These are phyloP conservation scores for Zaprionus davidi DNA, from an alignment of 1,140 invertebrate species.

Conservation along the genomic window DNA sequence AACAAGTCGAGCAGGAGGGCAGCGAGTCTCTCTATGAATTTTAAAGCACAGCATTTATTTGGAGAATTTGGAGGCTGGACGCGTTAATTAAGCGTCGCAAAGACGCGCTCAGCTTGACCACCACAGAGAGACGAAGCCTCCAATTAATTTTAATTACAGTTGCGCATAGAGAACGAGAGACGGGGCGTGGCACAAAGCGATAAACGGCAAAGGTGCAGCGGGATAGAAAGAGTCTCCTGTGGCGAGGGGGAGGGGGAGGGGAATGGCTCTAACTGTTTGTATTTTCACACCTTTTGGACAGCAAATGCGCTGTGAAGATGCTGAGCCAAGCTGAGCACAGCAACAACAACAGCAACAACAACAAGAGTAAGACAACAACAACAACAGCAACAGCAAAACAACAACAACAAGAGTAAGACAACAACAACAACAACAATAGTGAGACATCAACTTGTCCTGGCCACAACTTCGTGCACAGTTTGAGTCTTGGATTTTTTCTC, in stretches of 20 bases:
- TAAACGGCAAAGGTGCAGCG: slow-evolving; percentile 58
- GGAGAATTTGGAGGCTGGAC: slow-evolving; percentile 25
- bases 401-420: background rate
- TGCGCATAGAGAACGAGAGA: slow-evolving; percentile 38
- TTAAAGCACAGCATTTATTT: slow-evolving; percentile 67
- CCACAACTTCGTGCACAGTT: slow-evolving; percentile 64
- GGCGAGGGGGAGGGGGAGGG: background rate
- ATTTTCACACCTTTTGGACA: slow-evolving; percentile 79
- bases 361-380: background rate
- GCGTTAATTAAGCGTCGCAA: slow-evolving; percentile 70
- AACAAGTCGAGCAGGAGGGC: slow-evolving; percentile 11
- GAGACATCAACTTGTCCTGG: slow-evolving; percentile 54
- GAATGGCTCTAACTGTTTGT: slow-evolving; percentile 67
- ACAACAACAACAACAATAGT: slow-evolving; percentile 14
- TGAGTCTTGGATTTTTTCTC: slow-evolving; percentile 32
- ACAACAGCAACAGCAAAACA: background rate
- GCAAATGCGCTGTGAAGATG: slow-evolving; percentile 68
- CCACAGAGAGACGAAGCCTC: slow-evolving; percentile 62
- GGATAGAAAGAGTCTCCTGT: background rate
- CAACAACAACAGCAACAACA: background rate
- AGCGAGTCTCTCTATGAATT: slow-evolving; percentile 42
- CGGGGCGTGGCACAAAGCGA: slow-evolving; percentile 31
- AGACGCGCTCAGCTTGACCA: slow-evolving; percentile 54
- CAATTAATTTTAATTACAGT: slow-evolving; percentile 83
- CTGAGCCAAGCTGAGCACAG: slow-evolving; percentile 14